Evolutionary conservation across 2,888 invertebrate species (phyloP).

Genomic region (Hypsopygia costalis): DNA sequence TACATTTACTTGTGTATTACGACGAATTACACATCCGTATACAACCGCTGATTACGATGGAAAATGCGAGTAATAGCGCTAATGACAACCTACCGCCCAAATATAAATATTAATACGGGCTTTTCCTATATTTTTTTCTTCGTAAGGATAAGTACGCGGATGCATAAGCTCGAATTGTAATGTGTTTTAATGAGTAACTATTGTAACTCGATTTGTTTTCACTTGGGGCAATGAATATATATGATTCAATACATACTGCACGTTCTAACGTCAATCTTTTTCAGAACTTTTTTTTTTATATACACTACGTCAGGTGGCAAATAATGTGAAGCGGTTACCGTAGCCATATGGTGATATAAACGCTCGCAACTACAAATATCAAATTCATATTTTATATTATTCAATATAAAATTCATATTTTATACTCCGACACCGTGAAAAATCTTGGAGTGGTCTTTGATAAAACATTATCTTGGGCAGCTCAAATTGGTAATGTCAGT

Average conservation of each 20-base stretch:
- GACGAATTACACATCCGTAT: neutral
- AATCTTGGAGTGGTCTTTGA: too few species aligned
- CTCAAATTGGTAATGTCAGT: too few species aligned
- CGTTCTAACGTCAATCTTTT: too few species aligned
- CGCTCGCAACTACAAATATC: too few species aligned
- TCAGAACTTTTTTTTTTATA: too few species aligned
- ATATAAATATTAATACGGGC: slow-evolving; percentile 40
- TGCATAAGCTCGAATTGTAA: slow-evolving; percentile 21
- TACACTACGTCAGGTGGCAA: too few species aligned
- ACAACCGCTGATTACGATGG: neutral
- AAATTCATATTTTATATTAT: too few species aligned
- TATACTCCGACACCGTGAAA: too few species aligned
- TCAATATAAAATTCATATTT: too few species aligned
- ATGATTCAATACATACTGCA: neutral
- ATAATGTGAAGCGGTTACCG: too few species aligned
- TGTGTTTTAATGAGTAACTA: neutral
- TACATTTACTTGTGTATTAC: neutral
- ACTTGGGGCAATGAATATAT: neutral
- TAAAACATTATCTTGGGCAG: too few species aligned
- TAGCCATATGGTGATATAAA: too few species aligned
- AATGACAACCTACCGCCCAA: slow-evolving; percentile 20
- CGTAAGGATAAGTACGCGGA: slow-evolving; percentile 41
- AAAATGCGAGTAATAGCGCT: slow-evolving; percentile 8
- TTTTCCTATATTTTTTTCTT: slow-evolving; percentile 37
- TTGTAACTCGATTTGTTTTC: neutral